Base-by-base conservation (phyloP, 37 sponge, comb jelly and placozoan species). In the Mnemiopsis leidyi region DNA sequence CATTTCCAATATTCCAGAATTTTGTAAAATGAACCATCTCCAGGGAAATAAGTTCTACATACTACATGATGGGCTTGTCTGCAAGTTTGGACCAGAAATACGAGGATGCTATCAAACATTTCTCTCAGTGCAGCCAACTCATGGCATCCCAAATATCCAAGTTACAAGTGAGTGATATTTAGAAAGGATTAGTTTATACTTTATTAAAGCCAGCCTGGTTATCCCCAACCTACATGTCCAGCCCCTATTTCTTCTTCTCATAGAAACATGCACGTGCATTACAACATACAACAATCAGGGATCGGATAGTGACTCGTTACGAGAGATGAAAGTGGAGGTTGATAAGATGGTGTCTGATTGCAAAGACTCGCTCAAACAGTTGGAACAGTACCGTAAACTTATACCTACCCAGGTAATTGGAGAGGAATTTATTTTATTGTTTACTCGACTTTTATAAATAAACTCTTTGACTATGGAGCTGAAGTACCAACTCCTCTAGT, bases 21-120 rank as follows among this genome's bases (percentile, higher is more conserved):
- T n/a, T n/a, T n/a, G 13, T 20, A n/a, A n/a, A n/a, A n/a, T n/a
- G n/a, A n/a, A n/a, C n/a, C n/a, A n/a, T n/a, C n/a, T 5, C 21
- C 82, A 85, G 90, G 48, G 61, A 85, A 3, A 85, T 85, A n/a
- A 85, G 90, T 39, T 85, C 90, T 28, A 25, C 90, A 29, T 85
- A 85, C 90, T 85, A 85, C 61, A 85, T 85, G 90, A 85, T 85
- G 90, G 90, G 90, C 29, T 61, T 85, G 26, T 28, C 90, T 36
- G 90, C 90, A 24, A 85, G 61, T 40, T 40, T 85, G 23, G 61
- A 85, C 25, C 90, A 85, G 90, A 85, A 40, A 21, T 85, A 85
- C 30, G 61, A 40, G 24, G 48, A 85, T 1, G 90, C 90, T n/a
- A 40, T 85, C 61, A 13, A 40, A 29, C 36, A 32, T 61, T 85